A percentile compares a stretch with the other conserved stretches of the same genome.
Evolutionary conservation across 2,888 invertebrate genomes (phyloP).

Genomic region (Phaonia tiefii): DNA sequence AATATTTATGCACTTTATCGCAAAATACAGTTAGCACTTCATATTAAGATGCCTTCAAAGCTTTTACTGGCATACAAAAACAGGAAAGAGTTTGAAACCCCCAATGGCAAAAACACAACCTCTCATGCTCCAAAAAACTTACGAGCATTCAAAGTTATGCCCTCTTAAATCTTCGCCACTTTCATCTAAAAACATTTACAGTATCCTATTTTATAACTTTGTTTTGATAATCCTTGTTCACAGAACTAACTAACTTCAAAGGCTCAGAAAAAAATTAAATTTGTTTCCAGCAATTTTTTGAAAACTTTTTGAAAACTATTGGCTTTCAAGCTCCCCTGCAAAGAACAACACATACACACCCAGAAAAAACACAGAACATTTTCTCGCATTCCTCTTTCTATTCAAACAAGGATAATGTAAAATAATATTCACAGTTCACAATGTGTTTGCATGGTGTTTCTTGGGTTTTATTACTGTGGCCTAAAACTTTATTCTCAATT

Average conservation of each 20-base stretch:
- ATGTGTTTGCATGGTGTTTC: too few species aligned
- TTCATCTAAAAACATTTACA: too few species aligned
- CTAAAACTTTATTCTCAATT: slow-evolving; percentile 55
- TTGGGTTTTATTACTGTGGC: slow-evolving; percentile 47
- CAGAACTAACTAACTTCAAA: neutral
- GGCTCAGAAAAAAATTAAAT: slow-evolving; percentile 3
- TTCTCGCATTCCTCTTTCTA: too few species aligned
- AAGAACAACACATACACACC: neutral
- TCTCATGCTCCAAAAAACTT: slow-evolving; percentile 45
- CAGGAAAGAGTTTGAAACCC: neutral
- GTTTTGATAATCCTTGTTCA: slow-evolving; percentile 42
- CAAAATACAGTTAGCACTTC: slow-evolving; percentile 28
- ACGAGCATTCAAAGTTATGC: slow-evolving; percentile 51
- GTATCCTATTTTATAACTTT: slow-evolving; percentile 38
- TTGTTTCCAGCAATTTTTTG: slow-evolving; percentile 1
- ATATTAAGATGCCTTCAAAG: neutral
- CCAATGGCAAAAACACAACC: slow-evolving; percentile 16
- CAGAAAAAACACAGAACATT: too few species aligned
- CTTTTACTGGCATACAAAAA: slow-evolving; percentile 10
- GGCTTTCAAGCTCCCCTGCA: neutral
- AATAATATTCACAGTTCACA: too few species aligned
- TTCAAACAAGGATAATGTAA: too few species aligned
- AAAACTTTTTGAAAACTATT: slow-evolving; percentile 16
- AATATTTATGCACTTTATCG: slow-evolving; percentile 3
- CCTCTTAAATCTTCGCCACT: too few species aligned